Conservation (phyloP, 2,113 vertebrate genomes). For the Cyanoderma ruficeps region DNA sequence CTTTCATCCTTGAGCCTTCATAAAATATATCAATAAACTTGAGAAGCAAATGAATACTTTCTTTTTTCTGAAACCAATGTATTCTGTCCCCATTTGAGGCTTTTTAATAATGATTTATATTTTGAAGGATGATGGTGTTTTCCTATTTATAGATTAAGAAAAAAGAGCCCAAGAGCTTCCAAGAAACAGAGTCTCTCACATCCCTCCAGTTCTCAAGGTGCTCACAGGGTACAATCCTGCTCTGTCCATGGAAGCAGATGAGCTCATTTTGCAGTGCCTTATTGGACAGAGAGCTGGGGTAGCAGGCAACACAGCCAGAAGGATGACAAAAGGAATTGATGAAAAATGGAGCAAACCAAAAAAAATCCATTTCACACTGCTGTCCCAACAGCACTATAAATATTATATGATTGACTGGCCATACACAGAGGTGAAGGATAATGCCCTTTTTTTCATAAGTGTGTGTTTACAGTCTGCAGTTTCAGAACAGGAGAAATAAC, state of each 20-base stretch:
- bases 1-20: neutral
- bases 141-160: neutral
- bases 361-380: neutral
- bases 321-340: neutral
- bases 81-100: neutral
- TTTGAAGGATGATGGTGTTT: neutral
- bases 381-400: neutral
- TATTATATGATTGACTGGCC: neutral
- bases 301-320: neutral
- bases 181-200: neutral
- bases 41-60: neutral
- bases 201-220: neutral
- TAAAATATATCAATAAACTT: constrained; percentile 4
- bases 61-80: neutral
- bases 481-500: neutral
- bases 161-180: neutral
- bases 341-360: neutral
- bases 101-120: neutral
- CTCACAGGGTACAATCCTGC: neutral
- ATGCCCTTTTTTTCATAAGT: neutral
- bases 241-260: neutral
- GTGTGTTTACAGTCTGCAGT: neutral
- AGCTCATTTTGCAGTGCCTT: neutral
- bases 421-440: neutral
- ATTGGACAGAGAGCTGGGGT: neutral